Conservation (phyloP, 2,888 invertebrate species). For the Sesamia inferens region DNA sequence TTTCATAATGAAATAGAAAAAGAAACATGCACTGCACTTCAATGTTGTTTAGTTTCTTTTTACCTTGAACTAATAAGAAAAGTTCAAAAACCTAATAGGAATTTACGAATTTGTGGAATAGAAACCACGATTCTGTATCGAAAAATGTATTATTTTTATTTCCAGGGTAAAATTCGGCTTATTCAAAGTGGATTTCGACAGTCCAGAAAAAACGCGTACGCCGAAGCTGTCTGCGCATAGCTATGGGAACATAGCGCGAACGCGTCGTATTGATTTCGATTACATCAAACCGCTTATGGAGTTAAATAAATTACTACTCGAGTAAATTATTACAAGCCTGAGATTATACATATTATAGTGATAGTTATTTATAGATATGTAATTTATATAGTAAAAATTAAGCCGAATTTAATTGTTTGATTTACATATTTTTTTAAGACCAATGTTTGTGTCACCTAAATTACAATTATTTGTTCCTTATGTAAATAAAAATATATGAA, state of each 20-base stretch:
- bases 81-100: too few relatives aligned
- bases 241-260: constrained; percentile 82
- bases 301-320: constrained; percentile 32
- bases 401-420: neutral
- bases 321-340: constrained; percentile 44
- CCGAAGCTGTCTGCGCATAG: constrained; percentile 85
- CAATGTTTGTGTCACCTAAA: too few relatives aligned
- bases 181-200: constrained; percentile 84
- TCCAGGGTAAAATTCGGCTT: constrained; percentile 86
- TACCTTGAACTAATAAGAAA: too few relatives aligned
- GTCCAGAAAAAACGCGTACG: constrained; percentile 80
- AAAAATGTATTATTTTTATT: constrained; percentile 38
- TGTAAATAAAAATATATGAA: too few relatives aligned
- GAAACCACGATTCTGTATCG: neutral
- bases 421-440: neutral
- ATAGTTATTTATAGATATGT: constrained; percentile 58
- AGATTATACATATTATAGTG: constrained; percentile 31
- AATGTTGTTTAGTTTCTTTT: neutral
- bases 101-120: neutral
- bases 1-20: too few relatives aligned
- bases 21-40: too few relatives aligned
- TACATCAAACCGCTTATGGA: constrained; percentile 69
- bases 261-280: constrained; percentile 80
- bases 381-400: constrained; percentile 52
- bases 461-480: too few relatives aligned